Evolutionary conservation across 1,140 invertebrate genomes (phyloP).

Genomic region (Drosophila mauritiana): DNA sequence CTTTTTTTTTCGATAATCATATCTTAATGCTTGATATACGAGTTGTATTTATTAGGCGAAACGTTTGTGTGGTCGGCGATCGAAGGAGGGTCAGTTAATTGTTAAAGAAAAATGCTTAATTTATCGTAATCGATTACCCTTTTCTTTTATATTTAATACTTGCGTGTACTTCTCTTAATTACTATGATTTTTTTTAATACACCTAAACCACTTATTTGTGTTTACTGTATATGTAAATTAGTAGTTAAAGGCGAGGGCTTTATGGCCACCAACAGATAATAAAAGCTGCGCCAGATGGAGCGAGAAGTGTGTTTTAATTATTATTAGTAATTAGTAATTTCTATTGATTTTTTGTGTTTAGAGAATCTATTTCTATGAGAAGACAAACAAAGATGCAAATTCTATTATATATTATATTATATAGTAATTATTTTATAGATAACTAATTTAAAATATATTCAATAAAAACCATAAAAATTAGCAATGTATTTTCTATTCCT

Average conservation of each 20-base stretch:
- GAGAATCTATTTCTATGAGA: slow-evolving; percentile 23
- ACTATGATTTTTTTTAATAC: slow-evolving; percentile 54
- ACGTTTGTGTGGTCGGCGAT: slow-evolving; percentile 34
- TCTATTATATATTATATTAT: slow-evolving; percentile 62
- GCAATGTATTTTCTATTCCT: neutral
- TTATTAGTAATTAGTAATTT: slow-evolving; percentile 62
- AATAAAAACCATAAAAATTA: slow-evolving; percentile 66
- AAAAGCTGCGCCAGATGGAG: slow-evolving; percentile 13
- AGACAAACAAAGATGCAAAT: slow-evolving; percentile 59
- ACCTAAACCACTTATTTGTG: slow-evolving; percentile 35
- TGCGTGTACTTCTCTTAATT: slow-evolving; percentile 52
- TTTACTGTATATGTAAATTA: slow-evolving; percentile 62
- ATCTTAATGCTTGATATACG: slow-evolving; percentile 20
- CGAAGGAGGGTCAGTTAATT: slow-evolving; percentile 61
- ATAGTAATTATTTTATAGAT: slow-evolving; percentile 76
- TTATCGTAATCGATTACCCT: slow-evolving; percentile 51
- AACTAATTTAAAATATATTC: slow-evolving; percentile 81
- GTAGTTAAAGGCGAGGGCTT: slow-evolving; percentile 47
- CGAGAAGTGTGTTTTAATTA: slow-evolving; percentile 55
- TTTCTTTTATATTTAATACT: slow-evolving; percentile 54
- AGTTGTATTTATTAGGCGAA: slow-evolving; percentile 61
- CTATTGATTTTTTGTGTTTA: slow-evolving; percentile 57
- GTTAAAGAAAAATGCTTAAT: slow-evolving; percentile 59
- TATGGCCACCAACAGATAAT: slow-evolving; percentile 6
- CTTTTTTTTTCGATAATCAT: slow-evolving; percentile 45